Evolutionary conservation across 2,888 invertebrate genomes (phyloP).

Genomic region (Catocala nupta): DNA sequence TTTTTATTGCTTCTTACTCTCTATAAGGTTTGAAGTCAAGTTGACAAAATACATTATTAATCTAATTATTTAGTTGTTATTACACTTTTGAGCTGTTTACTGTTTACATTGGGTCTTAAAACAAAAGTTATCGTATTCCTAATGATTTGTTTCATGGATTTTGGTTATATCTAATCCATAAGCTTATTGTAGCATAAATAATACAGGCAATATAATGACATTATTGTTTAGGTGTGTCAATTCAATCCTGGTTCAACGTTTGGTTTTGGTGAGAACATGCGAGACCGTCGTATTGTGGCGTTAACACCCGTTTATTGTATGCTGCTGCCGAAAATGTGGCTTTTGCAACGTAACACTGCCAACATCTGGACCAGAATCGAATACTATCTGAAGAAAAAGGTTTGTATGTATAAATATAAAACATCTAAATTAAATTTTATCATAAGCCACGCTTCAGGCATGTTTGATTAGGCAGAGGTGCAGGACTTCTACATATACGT

Average conservation of each 20-base stretch:
- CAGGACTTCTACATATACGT: no score
- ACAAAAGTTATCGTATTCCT: no score
- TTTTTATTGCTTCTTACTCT: no score
- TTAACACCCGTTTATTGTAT: constrained; percentile 89
- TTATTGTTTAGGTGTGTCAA: constrained; percentile 83
- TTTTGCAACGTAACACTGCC: constrained; percentile 89
- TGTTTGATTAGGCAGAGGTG: no score
- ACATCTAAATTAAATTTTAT: no score
- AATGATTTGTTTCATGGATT: no score
- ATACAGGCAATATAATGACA: neutral
- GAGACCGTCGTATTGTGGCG: constrained; percentile 90
- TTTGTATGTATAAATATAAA: constrained; percentile 33
- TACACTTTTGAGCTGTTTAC: no score
- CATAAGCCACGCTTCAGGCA: no score
- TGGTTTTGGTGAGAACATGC: constrained; percentile 90
- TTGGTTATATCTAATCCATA: neutral
- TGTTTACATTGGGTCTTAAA: no score
- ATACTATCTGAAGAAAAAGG: constrained; percentile 87
- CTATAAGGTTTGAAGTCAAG: no score
- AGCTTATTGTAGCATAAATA: neutral
- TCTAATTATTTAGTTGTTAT: no score
- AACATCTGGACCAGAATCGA: constrained; percentile 89
- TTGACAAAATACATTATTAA: no score
- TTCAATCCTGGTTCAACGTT: constrained; percentile 89
- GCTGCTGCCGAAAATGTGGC: constrained; percentile 90